Evolutionary conservation across 2,113 vertebrate genomes (phyloP).

Genomic region (Rissa tridactyla): DNA sequence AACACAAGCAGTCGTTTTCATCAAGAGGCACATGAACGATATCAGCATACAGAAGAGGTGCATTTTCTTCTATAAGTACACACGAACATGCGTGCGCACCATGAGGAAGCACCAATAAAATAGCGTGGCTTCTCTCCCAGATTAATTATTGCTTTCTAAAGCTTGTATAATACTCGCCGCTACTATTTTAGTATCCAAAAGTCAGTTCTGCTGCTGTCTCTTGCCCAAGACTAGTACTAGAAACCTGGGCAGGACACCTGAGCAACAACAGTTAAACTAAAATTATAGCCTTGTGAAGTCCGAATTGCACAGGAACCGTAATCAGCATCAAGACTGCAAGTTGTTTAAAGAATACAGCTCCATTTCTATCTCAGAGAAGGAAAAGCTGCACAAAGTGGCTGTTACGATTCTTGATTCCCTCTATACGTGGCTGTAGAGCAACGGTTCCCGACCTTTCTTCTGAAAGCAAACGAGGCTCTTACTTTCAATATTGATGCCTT

Average conservation of each 20-base stretch:
- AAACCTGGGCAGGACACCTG: too few species aligned
- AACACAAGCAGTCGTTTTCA: background rate
- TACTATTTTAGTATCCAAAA: background rate
- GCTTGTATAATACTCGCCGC: accelerated
- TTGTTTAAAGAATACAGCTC: background rate
- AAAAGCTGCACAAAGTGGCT: background rate
- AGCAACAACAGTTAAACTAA: background rate
- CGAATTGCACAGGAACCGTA: background rate
- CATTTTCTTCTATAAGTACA: accelerated
- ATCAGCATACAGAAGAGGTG: background rate
- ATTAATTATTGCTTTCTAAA: background rate
- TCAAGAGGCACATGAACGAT: too few species aligned
- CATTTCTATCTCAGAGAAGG: background rate
- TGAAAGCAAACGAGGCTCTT: background rate
- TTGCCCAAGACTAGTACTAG: background rate
- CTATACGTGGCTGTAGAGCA: background rate
- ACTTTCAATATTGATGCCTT: background rate
- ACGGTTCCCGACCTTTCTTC: background rate
- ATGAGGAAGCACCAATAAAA: background rate
- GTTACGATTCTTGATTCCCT: background rate
- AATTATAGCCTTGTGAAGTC: background rate
- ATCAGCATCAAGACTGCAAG: background rate
- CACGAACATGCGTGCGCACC: accelerated
- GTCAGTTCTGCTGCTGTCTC: background rate
- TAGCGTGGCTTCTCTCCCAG: background rate